Evolutionary conservation across 2,797 vertebrate genomes (phyloP).

Genomic region (Eulemur albifrons): DNA sequence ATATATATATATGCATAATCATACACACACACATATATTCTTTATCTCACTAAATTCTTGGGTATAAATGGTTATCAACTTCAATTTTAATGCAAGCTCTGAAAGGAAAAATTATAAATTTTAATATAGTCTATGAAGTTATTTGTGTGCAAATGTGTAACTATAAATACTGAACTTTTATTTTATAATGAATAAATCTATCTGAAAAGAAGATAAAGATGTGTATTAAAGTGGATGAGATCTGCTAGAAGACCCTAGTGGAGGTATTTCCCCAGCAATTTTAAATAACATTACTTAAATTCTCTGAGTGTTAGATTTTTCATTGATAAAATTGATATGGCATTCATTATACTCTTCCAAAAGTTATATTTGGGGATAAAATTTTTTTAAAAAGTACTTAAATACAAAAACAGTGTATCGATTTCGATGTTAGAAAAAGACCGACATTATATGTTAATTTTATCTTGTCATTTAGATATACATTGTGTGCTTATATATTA

Average conservation of each 20-base stretch:
- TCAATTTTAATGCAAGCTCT: not conserved
- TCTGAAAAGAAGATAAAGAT: not conserved
- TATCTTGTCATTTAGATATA: not conserved
- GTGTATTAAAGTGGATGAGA: not conserved
- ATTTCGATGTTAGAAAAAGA: not conserved
- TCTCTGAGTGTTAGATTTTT: not conserved
- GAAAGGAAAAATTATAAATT: not conserved
- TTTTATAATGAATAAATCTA: not conserved
- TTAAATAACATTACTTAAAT: not conserved
- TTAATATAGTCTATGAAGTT: not conserved
- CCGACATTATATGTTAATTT: not conserved
- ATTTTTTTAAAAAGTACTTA: not conserved
- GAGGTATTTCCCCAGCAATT: not conserved
- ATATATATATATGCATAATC: too few relatives aligned
- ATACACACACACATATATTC: not conserved
- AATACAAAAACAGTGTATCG: not conserved
- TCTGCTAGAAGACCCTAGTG: not conserved
- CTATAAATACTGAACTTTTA: not conserved
- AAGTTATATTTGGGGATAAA: not conserved
- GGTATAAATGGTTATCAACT: not conserved
- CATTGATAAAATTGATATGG: not conserved
- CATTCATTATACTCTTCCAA: not conserved
- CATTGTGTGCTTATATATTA: not conserved
- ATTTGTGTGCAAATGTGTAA: not conserved
- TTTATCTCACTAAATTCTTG: not conserved